phyloP scores from a whole-genome alignment of 2,797 vertebrate species.

The Semaprochilodus insignis region DNA sequence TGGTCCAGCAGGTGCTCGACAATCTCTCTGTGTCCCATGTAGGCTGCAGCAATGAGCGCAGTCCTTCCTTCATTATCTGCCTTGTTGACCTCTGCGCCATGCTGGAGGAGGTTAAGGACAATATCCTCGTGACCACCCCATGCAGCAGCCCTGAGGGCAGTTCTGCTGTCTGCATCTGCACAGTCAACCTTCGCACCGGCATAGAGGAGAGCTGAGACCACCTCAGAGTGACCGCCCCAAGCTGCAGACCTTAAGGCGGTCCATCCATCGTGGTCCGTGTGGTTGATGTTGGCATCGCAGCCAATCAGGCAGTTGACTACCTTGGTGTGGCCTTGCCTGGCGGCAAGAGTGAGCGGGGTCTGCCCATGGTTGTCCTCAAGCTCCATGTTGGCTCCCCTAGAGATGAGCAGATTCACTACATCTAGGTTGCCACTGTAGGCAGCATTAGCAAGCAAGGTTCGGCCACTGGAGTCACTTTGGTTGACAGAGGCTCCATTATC shows the following conservation, averaged over 20 bases:
- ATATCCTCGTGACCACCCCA: conserved; percentile 99
- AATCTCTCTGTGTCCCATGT: conserved; percentile 98
- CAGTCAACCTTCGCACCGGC: conserved; percentile 97
- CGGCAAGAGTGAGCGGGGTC: conserved; percentile 94
- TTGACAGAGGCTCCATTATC: conserved; percentile 95
- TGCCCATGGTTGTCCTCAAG: conserved; percentile 92
- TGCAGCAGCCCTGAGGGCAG: conserved; percentile 92
- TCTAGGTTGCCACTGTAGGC: conserved; percentile 96
- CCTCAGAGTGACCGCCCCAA: conserved; percentile 97
- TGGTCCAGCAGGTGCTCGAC: conserved; percentile 96
- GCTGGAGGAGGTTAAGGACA: conserved; percentile 94
- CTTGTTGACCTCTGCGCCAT: conserved; percentile 96
- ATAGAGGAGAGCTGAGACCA: conserved; percentile 96
- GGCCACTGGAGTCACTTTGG: conserved; percentile 91
- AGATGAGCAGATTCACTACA: conserved; percentile 93
- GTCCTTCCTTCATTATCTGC: conserved; percentile 97
- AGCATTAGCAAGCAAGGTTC: conserved; percentile 92
- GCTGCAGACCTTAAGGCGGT: conserved; percentile 94
- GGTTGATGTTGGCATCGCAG: conserved; percentile 93
- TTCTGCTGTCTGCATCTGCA: conserved; percentile 93
- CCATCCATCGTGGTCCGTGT: conserved; percentile 97
- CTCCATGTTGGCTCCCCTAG: conserved; percentile 92
- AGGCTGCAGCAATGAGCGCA: conserved; percentile 94
- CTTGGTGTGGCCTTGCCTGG: conserved; percentile 96
- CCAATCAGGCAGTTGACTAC: conserved; percentile 96